Percentiles rank a stretch among this genome's conserved stretches.
phyloP scores from a whole-genome alignment of 2,113 vertebrate genomes.

The Eidolon helvum region DNA sequence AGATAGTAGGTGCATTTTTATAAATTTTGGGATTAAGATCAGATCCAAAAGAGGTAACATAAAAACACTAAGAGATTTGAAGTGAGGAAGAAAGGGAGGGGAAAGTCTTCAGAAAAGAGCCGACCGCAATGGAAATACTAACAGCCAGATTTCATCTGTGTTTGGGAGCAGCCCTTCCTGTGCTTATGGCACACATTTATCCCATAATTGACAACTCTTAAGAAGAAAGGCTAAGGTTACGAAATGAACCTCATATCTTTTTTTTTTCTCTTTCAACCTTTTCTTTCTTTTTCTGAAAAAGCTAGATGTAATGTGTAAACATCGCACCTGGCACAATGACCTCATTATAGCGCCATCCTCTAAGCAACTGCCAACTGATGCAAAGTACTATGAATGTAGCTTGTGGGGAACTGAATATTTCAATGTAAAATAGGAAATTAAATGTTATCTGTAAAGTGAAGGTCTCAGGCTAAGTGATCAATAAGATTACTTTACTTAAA shows the following conservation, averaged over 20 bases:
- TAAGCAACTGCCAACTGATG: neutral
- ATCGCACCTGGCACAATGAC: neutral
- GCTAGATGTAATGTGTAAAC: neutral
- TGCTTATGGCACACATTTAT: neutral
- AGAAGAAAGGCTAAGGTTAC: neutral
- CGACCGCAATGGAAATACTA: neutral
- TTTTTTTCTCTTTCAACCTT: too few species aligned
- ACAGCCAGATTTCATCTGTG: neutral
- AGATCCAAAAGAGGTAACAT: neutral
- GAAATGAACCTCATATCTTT: neutral
- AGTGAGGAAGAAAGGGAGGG: neutral
- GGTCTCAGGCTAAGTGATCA: neutral
- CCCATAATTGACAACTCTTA: neutral
- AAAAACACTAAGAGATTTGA: neutral
- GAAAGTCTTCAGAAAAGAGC: neutral
- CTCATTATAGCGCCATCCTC: neutral
- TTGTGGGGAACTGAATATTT: neutral
- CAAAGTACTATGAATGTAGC: neutral
- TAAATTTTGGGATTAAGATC: neutral
- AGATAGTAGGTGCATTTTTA: neutral
- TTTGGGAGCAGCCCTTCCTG: neutral
- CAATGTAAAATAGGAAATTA: neutral
- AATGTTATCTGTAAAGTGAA: neutral
- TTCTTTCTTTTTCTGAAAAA: neutral
- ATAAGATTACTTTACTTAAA: neutral